Evolutionary conservation across 1,140 invertebrate species (phyloP).

Genomic region (Drosophila kurseongensis): DNA sequence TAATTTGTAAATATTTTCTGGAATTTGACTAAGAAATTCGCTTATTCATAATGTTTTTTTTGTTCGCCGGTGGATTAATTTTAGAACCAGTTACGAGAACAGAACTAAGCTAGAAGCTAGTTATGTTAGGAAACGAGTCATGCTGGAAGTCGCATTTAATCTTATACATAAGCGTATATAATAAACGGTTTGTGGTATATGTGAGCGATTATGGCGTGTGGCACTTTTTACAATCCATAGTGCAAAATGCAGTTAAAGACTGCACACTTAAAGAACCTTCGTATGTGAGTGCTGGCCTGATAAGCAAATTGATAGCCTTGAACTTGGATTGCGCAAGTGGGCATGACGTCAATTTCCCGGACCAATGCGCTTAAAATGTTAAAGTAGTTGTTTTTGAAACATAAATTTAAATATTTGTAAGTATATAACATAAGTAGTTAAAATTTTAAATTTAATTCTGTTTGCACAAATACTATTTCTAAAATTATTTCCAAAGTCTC

Average conservation of each 20-base stretch:
- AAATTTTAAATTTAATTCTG: too few species aligned
- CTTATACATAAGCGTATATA: slow-evolving; percentile 1
- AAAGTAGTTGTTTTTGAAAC: not conserved
- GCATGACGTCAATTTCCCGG: slow-evolving; percentile 27
- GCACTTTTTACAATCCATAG: slow-evolving; percentile 19
- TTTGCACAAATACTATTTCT: too few species aligned
- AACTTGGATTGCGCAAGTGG: slow-evolving; percentile 33
- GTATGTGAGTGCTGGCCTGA: slow-evolving; percentile 8
- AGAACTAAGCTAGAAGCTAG: not conserved
- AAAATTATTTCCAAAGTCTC: not conserved
- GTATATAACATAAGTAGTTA: too few species aligned
- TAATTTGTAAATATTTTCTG: not conserved
- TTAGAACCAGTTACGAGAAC: slow-evolving; percentile 5
- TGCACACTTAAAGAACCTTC: slow-evolving; percentile 28
- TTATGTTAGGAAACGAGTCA: slow-evolving; percentile 5
- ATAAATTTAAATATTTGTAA: too few species aligned
- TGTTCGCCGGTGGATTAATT: not conserved
- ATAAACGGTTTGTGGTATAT: not conserved
- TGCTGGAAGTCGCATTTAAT: not conserved
- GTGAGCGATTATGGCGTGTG: not conserved
- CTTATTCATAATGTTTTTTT: not conserved
- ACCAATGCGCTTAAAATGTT: slow-evolving; percentile 1
- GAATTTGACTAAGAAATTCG: not conserved
- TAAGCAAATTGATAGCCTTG: slow-evolving; percentile 36
- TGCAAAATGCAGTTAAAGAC: slow-evolving; percentile 11